These are phyloP conservation scores for Synergus laeviventris DNA, from an alignment of 2,888 invertebrate species.

Conservation along the genomic window DNA sequence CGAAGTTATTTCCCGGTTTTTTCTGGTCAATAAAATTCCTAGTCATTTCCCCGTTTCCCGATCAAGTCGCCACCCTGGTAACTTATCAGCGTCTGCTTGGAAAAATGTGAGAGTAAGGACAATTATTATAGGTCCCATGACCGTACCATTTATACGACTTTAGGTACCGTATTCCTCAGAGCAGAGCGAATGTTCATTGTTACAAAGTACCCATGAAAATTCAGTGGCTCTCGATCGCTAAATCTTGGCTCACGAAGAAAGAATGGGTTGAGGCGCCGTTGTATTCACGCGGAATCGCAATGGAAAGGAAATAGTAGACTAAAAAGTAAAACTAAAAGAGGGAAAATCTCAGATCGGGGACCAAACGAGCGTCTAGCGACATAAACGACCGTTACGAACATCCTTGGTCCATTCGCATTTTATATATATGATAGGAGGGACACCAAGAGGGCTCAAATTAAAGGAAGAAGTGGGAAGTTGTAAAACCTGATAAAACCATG, in stretches of 20 bases:
- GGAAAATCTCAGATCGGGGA: background rate
- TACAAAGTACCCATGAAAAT: conserved; percentile 20
- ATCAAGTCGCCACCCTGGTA: no score
- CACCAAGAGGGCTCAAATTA: no score
- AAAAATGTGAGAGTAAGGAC: background rate
- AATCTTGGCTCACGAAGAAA: conserved; percentile 6
- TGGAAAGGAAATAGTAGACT: background rate
- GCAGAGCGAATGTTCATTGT: background rate
- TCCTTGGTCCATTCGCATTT: no score
- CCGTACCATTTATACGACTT: background rate
- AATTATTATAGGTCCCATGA: conserved; percentile 1
- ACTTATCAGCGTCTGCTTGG: no score
- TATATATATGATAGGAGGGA: no score
- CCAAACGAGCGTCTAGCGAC: no score
- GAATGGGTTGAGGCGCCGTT: conserved; percentile 6
- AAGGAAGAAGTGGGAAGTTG: no score
- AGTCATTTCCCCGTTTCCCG: no score
- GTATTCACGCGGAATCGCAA: conserved; percentile 14
- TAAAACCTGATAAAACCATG: no score
- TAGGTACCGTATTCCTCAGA: background rate
- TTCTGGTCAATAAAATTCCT: no score
- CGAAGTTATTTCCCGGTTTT: no score
- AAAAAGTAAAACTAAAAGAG: conserved; percentile 1
- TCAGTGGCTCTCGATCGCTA: conserved; percentile 17
- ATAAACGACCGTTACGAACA: no score